Evolutionary conservation across 2,113 vertebrate genomes (phyloP).

Genomic region (Caretta caretta): DNA sequence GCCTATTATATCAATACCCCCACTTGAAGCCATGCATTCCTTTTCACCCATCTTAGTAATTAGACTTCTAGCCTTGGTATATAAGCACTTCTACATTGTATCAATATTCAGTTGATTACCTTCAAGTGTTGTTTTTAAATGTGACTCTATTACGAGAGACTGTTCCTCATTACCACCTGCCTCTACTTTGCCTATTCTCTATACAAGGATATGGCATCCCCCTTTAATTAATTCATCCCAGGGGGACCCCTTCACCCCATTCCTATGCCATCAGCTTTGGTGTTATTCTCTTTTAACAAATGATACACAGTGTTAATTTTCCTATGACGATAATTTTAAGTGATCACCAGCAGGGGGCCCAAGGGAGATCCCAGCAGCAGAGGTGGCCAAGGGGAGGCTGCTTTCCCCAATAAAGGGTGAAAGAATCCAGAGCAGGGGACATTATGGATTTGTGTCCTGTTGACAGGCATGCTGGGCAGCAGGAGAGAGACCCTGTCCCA

Average conservation of each 20-base stretch:
- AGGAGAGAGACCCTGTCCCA: rapidly evolving
- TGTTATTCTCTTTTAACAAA: neutral
- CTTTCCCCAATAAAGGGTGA: neutral
- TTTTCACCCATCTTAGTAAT: neutral
- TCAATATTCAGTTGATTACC: neutral
- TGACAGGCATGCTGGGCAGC: neutral
- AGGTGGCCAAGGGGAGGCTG: rapidly evolving
- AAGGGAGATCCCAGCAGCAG: neutral
- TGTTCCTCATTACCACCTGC: neutral
- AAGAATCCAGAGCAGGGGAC: neutral
- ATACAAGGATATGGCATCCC: neutral
- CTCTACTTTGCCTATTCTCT: neutral
- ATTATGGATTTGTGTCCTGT: neutral
- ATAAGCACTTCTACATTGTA: neutral
- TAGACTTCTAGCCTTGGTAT: neutral
- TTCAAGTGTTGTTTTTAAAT: neutral
- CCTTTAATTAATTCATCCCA: neutral
- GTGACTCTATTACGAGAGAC: neutral
- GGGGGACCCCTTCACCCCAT: neutral
- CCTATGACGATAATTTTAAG: neutral
- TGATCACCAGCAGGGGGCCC: neutral
- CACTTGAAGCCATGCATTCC: neutral
- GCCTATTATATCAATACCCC: neutral
- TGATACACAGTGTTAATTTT: neutral
- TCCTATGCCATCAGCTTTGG: neutral